A percentile compares a stretch with the other conserved stretches of the same genome.
Evolutionary conservation across 2,888 invertebrate species (phyloP).

Genomic region (Callyntrura guangdongensis): DNA sequence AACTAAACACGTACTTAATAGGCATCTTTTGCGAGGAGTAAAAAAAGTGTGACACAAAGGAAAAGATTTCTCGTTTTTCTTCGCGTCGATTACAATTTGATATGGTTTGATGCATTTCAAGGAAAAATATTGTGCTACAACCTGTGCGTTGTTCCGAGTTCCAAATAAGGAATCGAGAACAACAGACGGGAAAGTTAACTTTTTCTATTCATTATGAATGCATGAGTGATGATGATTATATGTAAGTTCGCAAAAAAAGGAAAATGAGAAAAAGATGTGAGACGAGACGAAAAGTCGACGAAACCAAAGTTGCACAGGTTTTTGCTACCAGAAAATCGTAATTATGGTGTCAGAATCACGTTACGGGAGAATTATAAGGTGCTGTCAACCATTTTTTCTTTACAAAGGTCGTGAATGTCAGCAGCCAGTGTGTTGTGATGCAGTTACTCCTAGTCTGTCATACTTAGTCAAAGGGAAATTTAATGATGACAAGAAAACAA

Average conservation of each 20-base stretch:
- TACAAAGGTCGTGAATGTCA: conserved; percentile 2
- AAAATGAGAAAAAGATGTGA: neutral
- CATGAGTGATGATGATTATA: neutral
- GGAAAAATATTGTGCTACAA: neutral
- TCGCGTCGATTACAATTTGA: conserved; percentile 62
- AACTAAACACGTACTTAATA: neutral
- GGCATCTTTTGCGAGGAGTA: neutral
- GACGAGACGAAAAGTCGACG: neutral
- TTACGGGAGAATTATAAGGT: neutral
- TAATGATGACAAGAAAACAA: neutral
- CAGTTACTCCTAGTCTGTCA: neutral
- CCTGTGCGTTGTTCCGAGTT: neutral
- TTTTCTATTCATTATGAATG: conserved; percentile 11
- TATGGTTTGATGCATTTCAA: conserved; percentile 41
- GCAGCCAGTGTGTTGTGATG: neutral
- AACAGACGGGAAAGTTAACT: neutral
- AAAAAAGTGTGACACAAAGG: neutral
- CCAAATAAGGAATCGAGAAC: neutral
- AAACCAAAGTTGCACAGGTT: neutral
- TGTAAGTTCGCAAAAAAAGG: neutral
- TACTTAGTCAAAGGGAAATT: neutral
- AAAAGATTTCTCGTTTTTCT: neutral
- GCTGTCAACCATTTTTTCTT: conserved; percentile 11
- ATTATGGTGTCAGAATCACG: neutral
- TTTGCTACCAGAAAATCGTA: neutral